Base-by-base conservation (phyloP, 1,140 invertebrate species). In the Hormaphis cornu region DNA sequence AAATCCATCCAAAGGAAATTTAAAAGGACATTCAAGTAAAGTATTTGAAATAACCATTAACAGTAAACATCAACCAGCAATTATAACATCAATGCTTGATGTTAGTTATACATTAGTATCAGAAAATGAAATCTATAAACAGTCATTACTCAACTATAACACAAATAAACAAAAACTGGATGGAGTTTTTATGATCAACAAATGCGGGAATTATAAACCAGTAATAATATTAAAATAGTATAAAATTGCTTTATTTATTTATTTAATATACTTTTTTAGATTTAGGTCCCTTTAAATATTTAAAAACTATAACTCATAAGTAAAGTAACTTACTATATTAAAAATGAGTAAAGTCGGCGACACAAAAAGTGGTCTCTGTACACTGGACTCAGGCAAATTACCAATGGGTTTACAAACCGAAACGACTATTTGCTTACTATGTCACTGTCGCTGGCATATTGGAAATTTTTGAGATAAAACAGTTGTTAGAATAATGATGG, bases 1-100 rank as follows among this genome's bases (percentile, higher is more conserved):
- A 66, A n/a, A 3, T 14, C 61, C 61, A 3, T 7, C 4, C n/a
- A 28, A 33, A 24, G 61, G 61, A 33, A 24, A 33, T 33, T 33
- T 66, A 33, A 48, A 46, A 30, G 30, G 20, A 35, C 14, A n/a
- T 9, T 12, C 2, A 9, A 35, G 12, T 33, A 26, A 66, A 66
- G 28, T 66, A 33, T 66, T 66, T 50, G 28, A 33, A 33, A 16
- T 66, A 24, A 20, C 42, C 1, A 16, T 66, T 10, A 48, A 22
- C 6, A 66, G 61, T 48, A 33, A 35, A n/a, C 14, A 24, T 22
- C 28, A 66, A 33, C 61, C 61, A 9, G 61, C 42, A 9, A 22
- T 48, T 10, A 33, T 66, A 50, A 66, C 61, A 33, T 50, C 50
- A 33, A 66, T 66, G 61, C 24, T 66, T 3, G 35, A 66, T 22